Percentiles rank a stretch among this genome's conserved stretches.
Evolutionary conservation across 2,113 vertebrate species (phyloP).

Genomic region (Mandrillus leucophaeus): DNA sequence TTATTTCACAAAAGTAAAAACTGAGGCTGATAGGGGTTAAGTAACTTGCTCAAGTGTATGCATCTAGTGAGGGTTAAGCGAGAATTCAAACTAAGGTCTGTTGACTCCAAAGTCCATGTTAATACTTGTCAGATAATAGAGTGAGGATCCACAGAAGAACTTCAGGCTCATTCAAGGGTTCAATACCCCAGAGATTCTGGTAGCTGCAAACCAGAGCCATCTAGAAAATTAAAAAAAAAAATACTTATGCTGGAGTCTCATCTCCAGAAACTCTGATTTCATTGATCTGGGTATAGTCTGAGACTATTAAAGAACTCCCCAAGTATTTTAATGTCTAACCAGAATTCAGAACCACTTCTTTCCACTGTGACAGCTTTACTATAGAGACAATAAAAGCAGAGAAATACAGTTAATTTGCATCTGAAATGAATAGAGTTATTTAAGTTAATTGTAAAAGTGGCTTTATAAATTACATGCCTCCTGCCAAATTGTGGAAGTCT

Average conservation of each 20-base stretch:
- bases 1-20: slow-evolving; percentile 20
- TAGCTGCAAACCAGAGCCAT: neutral
- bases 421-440: neutral
- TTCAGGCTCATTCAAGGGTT: neutral
- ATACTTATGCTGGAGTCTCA: neutral
- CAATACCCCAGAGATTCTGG: neutral
- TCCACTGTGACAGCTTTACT: neutral
- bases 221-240: neutral
- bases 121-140: neutral
- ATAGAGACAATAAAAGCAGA: neutral
- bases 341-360: neutral
- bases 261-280: neutral
- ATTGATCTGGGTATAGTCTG: neutral
- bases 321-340: neutral
- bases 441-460: neutral
- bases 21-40: neutral
- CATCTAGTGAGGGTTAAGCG: neutral
- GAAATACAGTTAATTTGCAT: neutral
- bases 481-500: neutral
- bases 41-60: neutral
- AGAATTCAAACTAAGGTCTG: neutral
- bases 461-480: neutral
- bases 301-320: neutral
- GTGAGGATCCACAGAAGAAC: neutral
- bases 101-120: neutral